Base-by-base conservation (phyloP, 2,113 vertebrate genomes). In the Cavia porcellus region DNA sequence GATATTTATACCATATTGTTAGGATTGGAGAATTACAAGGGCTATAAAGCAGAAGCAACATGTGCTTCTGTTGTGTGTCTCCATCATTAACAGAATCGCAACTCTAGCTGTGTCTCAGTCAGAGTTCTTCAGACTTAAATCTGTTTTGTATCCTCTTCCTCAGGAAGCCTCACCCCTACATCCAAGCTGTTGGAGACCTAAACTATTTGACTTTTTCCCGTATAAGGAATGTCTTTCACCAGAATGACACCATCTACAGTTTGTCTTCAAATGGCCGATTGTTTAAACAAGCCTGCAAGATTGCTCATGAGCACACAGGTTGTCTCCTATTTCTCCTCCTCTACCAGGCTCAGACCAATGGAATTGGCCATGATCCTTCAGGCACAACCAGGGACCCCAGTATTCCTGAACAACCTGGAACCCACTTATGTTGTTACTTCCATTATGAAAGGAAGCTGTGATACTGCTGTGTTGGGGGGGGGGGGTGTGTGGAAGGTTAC, bases 271-370 rank as follows among this genome's bases (percentile, higher is more conserved):
- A 98, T 85, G 99, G 99, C 5, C 98, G 81, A 92, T 97, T 81
- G 75, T 97, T 89, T 52, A 98, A 98, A 59, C 98, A 90, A 35
- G 98, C 98, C 19, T 97, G 97, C 96, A 97, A 47, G 77, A 77
- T 99, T 15, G 97, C 99, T n/a, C 98, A 99, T 62, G 59, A 61
- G 7, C 98, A 99, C 90, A 99, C 99, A 98, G 98, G 99, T 99
- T 45, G 6, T 4, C 3, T 81, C 4, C 20, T 3, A 0, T 22
- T 50, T 22, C 35, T 3, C 7, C 19, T 50, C 47, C 8, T 38
- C 92, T 75, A 68, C 20, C 57, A 75, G 11, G 38, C 4, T 17
- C 14, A 92, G 77, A 22, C 19, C 35, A 59, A 66, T 85, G 2
- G 14, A 12, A 6, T 7, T 20, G 19, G 0, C 2, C 10, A 38